Evolutionary conservation across 2,797 vertebrate species (phyloP).

Genomic region (Simalia tracyae): DNA sequence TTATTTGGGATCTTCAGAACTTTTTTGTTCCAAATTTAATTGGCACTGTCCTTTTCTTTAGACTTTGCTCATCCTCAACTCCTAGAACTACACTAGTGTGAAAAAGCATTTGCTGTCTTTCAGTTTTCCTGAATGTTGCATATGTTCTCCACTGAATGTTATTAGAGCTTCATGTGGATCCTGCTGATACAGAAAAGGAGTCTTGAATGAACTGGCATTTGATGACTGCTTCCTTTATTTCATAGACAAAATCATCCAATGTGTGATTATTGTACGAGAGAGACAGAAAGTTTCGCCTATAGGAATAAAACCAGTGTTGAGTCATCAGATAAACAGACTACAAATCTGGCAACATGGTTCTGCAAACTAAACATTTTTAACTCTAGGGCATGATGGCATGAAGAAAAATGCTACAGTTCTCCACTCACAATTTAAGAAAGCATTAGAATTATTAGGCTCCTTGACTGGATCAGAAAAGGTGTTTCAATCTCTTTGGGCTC

Average conservation of each 20-base stretch:
- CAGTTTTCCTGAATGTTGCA: neutral
- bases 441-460: constrained; percentile 43
- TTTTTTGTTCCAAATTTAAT: neutral
- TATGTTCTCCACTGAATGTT: neutral
- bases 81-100: neutral
- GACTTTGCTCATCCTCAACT: neutral
- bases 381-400: neutral
- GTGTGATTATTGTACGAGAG: neutral
- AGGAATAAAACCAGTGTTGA: neutral
- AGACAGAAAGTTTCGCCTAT: neutral
- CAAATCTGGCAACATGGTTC: neutral
- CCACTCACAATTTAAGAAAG: neutral
- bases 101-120: neutral
- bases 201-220: neutral
- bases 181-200: neutral
- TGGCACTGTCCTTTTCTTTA: neutral
- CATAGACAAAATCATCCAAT: neutral
- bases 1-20: neutral
- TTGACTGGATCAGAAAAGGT: constrained; percentile 30
- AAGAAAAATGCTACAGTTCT: constrained; percentile 30
- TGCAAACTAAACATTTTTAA: neutral
- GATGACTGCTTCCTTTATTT: neutral
- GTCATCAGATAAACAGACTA: neutral
- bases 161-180: neutral
- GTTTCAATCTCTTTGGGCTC: constrained; percentile 38